Conservation (phyloP, 2,113 vertebrate species). For the Pipa parva region DNA sequence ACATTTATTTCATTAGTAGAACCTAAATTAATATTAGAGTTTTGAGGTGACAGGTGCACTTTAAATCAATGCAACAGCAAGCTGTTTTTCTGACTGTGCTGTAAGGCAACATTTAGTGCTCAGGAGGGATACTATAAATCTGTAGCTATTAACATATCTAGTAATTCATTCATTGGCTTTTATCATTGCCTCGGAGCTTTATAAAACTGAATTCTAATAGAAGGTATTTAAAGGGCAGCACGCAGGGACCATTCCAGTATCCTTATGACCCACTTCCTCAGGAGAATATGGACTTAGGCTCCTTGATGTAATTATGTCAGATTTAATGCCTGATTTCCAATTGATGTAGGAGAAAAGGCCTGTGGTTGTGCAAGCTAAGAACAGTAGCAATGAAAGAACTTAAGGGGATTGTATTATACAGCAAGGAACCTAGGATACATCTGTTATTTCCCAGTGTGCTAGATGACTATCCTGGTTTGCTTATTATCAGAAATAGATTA, state of each 20-base stretch:
- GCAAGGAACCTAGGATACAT: not conserved
- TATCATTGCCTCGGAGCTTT: constrained; percentile 22
- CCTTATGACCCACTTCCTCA: constrained; percentile 14
- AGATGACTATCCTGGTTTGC: too few relatives aligned
- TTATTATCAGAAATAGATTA: not conserved
- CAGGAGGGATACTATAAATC: constrained; percentile 23
- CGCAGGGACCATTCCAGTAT: constrained; percentile 23
- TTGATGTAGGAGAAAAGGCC: constrained; percentile 8
- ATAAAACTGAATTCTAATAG: constrained; percentile 18
- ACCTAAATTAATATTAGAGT: too few relatives aligned
- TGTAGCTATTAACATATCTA: constrained; percentile 11
- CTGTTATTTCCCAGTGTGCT: not conserved
- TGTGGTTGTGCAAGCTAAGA: not conserved
- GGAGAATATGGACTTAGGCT: constrained; percentile 18
- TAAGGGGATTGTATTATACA: not conserved
- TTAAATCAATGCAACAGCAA: not conserved
- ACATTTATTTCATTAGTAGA: too few relatives aligned
- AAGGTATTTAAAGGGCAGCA: constrained; percentile 35
- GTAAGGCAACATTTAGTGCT: constrained; percentile 18
- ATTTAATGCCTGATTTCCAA: constrained; percentile 31
- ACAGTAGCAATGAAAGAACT: not conserved
- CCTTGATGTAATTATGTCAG: constrained; percentile 34
- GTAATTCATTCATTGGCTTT: constrained; percentile 23
- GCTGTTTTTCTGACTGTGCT: constrained; percentile 15
- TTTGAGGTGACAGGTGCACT: too few relatives aligned